These are phyloP conservation scores for Brachylomia viminalis DNA, from an alignment of 2,888 invertebrate genomes.

Conservation along the genomic window DNA sequence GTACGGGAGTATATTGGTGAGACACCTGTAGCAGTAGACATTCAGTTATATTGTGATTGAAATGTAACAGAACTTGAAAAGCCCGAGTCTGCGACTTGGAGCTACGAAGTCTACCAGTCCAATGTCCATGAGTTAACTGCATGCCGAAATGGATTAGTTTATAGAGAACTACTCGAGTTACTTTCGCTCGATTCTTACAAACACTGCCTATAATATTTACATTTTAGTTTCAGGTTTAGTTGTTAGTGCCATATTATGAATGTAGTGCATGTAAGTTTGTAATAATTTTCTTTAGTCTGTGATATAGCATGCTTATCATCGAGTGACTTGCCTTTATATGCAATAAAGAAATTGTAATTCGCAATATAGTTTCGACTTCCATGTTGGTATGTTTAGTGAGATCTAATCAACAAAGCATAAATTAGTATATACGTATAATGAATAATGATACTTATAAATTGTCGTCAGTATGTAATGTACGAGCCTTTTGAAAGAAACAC, in stretches of 20 bases:
- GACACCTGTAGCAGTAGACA: constrained; percentile 82
- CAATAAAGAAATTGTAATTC: constrained; percentile 67
- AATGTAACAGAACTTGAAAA: constrained; percentile 85
- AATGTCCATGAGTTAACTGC: constrained; percentile 47
- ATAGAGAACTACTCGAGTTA: constrained; percentile 44
- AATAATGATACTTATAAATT: constrained; percentile 52
- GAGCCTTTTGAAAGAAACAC: constrained; percentile 56
- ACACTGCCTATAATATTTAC: constrained; percentile 81
- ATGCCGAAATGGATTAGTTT: constrained; percentile 52
- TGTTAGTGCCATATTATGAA: constrained; percentile 87
- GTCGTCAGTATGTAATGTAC: constrained; percentile 53
- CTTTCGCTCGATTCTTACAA: constrained; percentile 62
- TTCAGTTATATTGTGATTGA: constrained; percentile 89
- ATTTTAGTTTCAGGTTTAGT: constrained; percentile 80
- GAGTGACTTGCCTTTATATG: constrained; percentile 82
- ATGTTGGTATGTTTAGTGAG: constrained; percentile 60
- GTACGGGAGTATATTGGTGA: constrained; percentile 84
- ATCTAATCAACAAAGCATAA: constrained; percentile 59
- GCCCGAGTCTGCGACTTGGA: constrained; percentile 51
- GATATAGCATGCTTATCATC: constrained; percentile 85
- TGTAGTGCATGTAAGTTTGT: constrained; percentile 84
- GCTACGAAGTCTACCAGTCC: constrained; percentile 2
- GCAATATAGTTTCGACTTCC: constrained; percentile 61
- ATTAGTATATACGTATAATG: constrained; percentile 51
- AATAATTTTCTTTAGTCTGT: constrained; percentile 88